Conservation (phyloP, 1,140 invertebrate species). For the Wiebesia pumilae region DNA sequence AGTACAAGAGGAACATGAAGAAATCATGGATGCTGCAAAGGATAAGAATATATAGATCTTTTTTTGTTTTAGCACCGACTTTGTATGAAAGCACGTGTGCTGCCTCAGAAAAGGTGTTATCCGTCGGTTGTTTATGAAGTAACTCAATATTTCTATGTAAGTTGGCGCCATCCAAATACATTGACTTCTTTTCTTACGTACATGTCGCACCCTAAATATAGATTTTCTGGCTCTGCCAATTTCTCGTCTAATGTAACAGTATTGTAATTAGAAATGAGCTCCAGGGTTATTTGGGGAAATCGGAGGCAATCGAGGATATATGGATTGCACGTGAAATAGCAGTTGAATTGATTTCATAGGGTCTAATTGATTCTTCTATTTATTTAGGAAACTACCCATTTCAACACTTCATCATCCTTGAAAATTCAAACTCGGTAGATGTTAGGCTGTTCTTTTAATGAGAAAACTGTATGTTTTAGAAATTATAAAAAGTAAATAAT, state of each 20-base stretch:
- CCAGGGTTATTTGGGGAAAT: not conserved
- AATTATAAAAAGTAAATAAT: too few relatives aligned
- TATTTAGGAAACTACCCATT: not conserved
- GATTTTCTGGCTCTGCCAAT: conserved; percentile 10
- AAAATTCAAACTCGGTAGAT: not conserved
- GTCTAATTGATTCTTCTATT: not conserved
- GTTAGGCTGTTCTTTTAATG: not conserved
- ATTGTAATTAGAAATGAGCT: conserved; percentile 5
- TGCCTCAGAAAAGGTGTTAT: conserved; percentile 69
- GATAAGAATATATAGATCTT: not conserved
- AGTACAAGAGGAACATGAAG: not conserved
- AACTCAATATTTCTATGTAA: conserved; percentile 71
- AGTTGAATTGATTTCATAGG: not conserved
- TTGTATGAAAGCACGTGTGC: conserved; percentile 60
- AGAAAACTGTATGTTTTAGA: too few relatives aligned
- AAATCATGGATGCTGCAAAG: not conserved
- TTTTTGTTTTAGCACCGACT: conserved; percentile 55
- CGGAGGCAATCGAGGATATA: not conserved
- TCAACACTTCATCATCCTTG: not conserved
- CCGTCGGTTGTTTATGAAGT: conserved; percentile 70
- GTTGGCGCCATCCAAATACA: conserved; percentile 67
- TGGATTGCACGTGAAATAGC: not conserved
- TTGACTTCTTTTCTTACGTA: conserved; percentile 54
- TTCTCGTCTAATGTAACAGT: not conserved
- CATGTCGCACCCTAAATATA: conserved; percentile 66